Base-by-base conservation (phyloP, 2,888 invertebrate species). In the Chaitophorus viminalis region DNA sequence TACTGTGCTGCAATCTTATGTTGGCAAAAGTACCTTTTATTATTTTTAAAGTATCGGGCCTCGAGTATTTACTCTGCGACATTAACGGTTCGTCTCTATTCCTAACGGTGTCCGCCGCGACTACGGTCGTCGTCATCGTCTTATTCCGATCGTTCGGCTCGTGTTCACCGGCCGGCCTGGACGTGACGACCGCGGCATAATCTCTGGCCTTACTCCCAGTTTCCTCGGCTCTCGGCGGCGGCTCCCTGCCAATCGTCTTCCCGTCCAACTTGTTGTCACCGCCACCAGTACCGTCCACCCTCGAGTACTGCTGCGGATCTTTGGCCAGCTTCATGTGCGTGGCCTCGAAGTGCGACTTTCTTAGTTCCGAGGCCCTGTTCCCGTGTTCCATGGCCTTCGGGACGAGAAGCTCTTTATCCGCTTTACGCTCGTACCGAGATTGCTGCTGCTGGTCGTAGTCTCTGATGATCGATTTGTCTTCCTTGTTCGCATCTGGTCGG, bases 11-110 rank as follows among this genome's bases (percentile, higher is more conserved):
- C 29, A 29, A 70, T 17, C 70, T 60, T 29, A 70, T 72, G 29
- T n/a, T 17, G 29, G 31, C 4, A 36, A 68, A 29, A 83, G 72
- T 87, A 87, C 86, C 86, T 87, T 87, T 74, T 29, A 79, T 87
- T 74, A 87, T 79, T 74, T 87, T 87, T 72, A 87, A 87, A 72
- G 86, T 87, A 39, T 87, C 86, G 29, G 86, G 86, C 70, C 86
- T 70, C 39, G 39, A 25, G 60, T 79, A 74, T 21, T 87, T 87
- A 87, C 36, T 79, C 78, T 70, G 77, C 8, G 33, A 21, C n/a
- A 46, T 31, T 29, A 25, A 14, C 54, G 4, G 39, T 39, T 79
- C 60, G 25, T 79, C 74, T 39, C 36, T 39, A 25, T 31, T 46
- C 2, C 21, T 25, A 6, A 17, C 36, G 25, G 8, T 31, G n/a